These are phyloP conservation scores for Umimayanthus kanabou DNA, from an alignment of 92 coral and sea anemone species.

Conservation along the genomic window DNA sequence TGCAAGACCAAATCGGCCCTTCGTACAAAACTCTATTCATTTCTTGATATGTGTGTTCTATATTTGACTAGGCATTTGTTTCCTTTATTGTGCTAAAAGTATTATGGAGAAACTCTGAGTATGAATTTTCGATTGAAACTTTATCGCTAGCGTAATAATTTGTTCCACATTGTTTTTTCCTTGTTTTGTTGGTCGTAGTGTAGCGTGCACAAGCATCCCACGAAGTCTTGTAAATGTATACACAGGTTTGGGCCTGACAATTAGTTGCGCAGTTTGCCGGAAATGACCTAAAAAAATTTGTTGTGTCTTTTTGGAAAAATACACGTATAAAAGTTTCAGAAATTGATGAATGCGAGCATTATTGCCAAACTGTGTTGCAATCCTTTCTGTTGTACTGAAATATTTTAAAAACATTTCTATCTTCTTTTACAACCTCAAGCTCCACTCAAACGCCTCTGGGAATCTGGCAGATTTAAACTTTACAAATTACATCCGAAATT, in stretches of 20 bases:
- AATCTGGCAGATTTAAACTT: neutral
- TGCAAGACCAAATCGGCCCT: neutral
- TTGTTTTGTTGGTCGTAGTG: neutral
- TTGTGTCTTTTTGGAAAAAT: neutral
- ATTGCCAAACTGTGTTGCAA: neutral
- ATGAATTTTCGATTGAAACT: neutral
- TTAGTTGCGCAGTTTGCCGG: neutral
- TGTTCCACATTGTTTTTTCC: neutral
- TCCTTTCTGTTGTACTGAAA: neutral
- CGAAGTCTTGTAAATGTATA: neutral
- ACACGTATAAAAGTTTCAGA: neutral
- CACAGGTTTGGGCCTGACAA: neutral
- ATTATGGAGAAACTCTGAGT: too few species aligned
- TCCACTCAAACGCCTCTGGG: conserved; percentile 3
- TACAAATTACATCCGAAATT: neutral
- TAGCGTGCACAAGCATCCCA: neutral
- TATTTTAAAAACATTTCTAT: neutral
- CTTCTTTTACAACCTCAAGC: neutral
- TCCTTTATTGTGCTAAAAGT: too few species aligned
- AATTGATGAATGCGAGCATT: neutral
- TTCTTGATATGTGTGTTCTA: too few species aligned
- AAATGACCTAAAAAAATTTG: conserved; percentile 12
- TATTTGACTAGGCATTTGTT: too few species aligned
- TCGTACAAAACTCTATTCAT: neutral
- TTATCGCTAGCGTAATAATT: neutral